phyloP scores from a whole-genome alignment of 2,888 invertebrate genomes.

The Dasypogon diadema region DNA sequence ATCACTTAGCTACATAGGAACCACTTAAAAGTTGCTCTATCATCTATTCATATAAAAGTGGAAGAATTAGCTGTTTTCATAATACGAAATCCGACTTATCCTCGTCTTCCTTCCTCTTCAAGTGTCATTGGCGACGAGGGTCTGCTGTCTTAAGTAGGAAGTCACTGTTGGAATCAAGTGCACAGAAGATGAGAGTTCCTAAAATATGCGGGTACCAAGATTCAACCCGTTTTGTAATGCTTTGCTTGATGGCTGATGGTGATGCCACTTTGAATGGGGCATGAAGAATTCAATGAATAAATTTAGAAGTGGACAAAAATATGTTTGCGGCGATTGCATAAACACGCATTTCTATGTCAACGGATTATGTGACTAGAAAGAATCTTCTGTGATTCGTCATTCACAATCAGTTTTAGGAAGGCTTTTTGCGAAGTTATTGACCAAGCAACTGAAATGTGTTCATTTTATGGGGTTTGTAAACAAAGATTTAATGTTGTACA shows the following conservation, averaged over 20 bases:
- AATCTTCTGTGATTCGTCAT: no score
- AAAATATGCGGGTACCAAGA: conserved; percentile 17
- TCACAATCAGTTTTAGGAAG: not conserved
- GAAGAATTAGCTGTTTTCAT: conserved; percentile 6
- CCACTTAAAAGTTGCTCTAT: not conserved
- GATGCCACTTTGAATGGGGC: not conserved
- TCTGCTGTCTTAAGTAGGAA: conserved; percentile 38
- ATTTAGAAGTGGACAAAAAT: conserved; percentile 3
- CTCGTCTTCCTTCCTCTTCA: conserved; percentile 20
- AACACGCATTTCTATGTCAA: conserved; percentile 13
- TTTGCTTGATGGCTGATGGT: not conserved
- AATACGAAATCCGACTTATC: conserved; percentile 18
- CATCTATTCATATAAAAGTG: not conserved
- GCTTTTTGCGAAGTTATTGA: not conserved
- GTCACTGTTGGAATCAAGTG: conserved; percentile 6
- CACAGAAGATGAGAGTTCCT: conserved; percentile 32
- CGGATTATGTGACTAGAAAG: no score
- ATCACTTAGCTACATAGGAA: not conserved
- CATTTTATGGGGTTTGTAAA: no score
- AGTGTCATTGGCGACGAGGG: conserved; percentile 30
- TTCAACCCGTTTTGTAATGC: not conserved
- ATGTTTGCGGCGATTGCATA: conserved; percentile 13
- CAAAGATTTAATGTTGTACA: no score
- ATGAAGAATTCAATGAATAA: conserved; percentile 5
- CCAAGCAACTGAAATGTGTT: not conserved